Evolutionary conservation across 2,797 vertebrate species (phyloP), one percentile per base, ranked within the genome.

Genomic region (Remorina albescens): DNA sequence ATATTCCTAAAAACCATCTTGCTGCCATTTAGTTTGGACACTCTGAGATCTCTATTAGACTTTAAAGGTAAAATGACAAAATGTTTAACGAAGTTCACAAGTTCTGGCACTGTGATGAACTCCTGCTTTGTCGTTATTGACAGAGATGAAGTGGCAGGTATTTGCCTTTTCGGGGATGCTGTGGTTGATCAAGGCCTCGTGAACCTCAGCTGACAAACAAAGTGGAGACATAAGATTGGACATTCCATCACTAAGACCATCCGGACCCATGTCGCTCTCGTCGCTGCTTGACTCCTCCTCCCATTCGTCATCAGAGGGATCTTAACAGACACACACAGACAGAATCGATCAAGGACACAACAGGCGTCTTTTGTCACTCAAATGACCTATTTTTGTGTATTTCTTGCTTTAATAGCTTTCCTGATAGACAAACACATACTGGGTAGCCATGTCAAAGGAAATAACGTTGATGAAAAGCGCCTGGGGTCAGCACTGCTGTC

Each of bases 241-340:
- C 25, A 83, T 81, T 4, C 89, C 93, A 0, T 97, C 97, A 1
- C 81, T 88, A 47, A 95, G 92, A 19, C 85, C 93, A 9, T 99
- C 97, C 23, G 96, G 91, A 71, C 95, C 94, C 26, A 92, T 65
- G 60, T 99, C 98, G 0, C 97, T 97, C 74, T 99, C 98, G 9
- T 98, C 97, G 11, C 97, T 96, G 93, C 98, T 99, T 7, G 97
- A 98, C 21, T 95, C 91, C 41, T 97, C 97, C 74, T 99, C 98
- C 98, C 98, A 99, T 76, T 99, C 97, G 0, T 98, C 97, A 47
- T 99, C 97, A 0, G 97, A 98, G 0, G 96, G 95, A 76, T 98
- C 98, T 98, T 9, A 42, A 84, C 23, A 21, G 21, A 2, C 21
- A 71, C 9, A 68, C 23, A 58, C 13, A 79, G 30, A 65, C 2